These are phyloP conservation scores for Rhagoletis zephyria DNA, from an alignment of 1,140 invertebrate genomes.

Conservation along the genomic window DNA sequence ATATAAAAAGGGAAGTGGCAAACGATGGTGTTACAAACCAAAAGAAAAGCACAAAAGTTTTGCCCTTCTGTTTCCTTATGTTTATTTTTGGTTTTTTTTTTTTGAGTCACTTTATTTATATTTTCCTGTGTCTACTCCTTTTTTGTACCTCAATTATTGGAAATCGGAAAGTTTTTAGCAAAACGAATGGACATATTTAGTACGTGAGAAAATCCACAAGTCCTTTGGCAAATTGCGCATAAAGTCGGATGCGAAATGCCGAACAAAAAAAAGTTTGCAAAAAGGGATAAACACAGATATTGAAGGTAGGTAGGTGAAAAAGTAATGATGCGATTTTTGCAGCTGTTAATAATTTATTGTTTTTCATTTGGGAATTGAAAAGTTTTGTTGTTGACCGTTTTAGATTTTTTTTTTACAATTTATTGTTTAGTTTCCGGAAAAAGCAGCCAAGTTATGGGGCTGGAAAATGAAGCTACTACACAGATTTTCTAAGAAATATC, in stretches of 20 bases:
- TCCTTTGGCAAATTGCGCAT: slow-evolving; percentile 15
- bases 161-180: not conserved
- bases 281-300: not conserved
- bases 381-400: too few relatives aligned
- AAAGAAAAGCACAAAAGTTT: not conserved
- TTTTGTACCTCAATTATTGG: not conserved
- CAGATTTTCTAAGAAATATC: not conserved
- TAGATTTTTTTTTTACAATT: too few relatives aligned
- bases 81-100: not conserved
- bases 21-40: too few relatives aligned
- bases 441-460: not conserved
- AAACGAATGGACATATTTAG: not conserved
- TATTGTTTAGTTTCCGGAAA: not conserved
- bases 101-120: not conserved
- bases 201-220: slow-evolving; percentile 1
- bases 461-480: not conserved
- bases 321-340: not conserved
- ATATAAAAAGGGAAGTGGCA: not conserved
- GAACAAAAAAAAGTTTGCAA: not conserved
- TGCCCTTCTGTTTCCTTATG: not conserved
- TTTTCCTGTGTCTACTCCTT: not conserved
- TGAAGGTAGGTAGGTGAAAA: not conserved
- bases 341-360: slow-evolving; percentile 36
- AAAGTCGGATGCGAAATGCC: not conserved
- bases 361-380: not conserved